phyloP scores from a whole-genome alignment of 2,113 vertebrate genomes.

The Empidonax alnorum region DNA sequence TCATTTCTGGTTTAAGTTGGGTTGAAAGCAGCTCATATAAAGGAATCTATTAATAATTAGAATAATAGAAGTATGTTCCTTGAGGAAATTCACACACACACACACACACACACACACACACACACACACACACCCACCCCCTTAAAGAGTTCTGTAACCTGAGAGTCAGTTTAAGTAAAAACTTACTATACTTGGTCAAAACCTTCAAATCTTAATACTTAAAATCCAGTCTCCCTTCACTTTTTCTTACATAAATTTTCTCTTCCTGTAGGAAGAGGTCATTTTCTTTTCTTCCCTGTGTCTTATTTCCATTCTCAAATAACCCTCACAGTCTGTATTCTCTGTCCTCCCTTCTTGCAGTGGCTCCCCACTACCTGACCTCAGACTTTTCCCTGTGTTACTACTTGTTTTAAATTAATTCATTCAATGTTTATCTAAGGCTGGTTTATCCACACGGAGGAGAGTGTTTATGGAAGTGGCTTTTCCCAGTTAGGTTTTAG shows the following conservation, averaged over 20 bases:
- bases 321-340: background rate
- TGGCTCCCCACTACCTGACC: rapidly evolving
- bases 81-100: background rate
- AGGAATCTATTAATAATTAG: background rate
- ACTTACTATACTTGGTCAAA: background rate
- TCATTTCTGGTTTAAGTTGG: no score
- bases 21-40: background rate
- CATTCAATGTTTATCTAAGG: background rate
- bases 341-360: background rate
- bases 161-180: background rate
- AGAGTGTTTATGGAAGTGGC: background rate
- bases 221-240: background rate
- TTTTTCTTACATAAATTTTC: background rate
- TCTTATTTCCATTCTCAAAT: background rate
- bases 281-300: background rate
- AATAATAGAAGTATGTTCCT: background rate
- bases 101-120: rapidly evolving
- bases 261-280: background rate
- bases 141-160: background rate
- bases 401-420: background rate
- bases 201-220: background rate
- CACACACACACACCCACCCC: no score
- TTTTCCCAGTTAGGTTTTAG: background rate
- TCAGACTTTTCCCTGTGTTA: background rate
- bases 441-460: background rate